Conservation (phyloP, 2,888 invertebrate genomes). For the Hemicrepidius hirtus region DNA sequence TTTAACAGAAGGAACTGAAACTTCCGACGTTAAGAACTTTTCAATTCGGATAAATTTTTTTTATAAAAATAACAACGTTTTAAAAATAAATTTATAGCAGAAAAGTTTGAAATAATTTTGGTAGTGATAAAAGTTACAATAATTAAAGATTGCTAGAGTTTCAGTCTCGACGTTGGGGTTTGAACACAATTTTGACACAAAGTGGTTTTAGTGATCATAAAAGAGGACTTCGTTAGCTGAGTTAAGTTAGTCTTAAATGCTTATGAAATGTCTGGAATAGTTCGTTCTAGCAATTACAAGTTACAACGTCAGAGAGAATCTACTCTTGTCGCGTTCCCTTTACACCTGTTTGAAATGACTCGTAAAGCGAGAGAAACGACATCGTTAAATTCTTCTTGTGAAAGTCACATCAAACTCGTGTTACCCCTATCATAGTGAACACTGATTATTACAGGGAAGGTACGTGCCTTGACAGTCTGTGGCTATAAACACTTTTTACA, state of each 20-base stretch:
- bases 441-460: slow-evolving; percentile 15
- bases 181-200: slow-evolving; percentile 1
- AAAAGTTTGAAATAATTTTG: too few relatives aligned
- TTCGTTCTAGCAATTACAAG: slow-evolving; percentile 30
- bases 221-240: slow-evolving; percentile 20
- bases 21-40: too few relatives aligned
- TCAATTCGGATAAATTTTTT: too few relatives aligned
- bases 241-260: slow-evolving; percentile 28
- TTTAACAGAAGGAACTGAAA: too few relatives aligned
- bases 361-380: slow-evolving; percentile 38
- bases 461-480: slow-evolving; percentile 19
- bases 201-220: slow-evolving; percentile 27
- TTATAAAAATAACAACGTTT: too few relatives aligned
- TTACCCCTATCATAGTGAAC: slow-evolving; percentile 8
- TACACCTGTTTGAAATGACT: slow-evolving; percentile 38
- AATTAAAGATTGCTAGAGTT: too few relatives aligned
- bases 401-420: slow-evolving; percentile 29
- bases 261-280: slow-evolving; percentile 34
- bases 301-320: slow-evolving; percentile 8
- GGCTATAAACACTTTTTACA: background rate
- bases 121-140: too few relatives aligned
- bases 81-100: too few relatives aligned
- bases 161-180: background rate
- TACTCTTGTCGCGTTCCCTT: slow-evolving; percentile 25
- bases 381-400: slow-evolving; percentile 35